These are phyloP conservation scores for Caenorhabditis sulstoni DNA, from an alignment of 2,888 invertebrate species.

Conservation along the genomic window DNA sequence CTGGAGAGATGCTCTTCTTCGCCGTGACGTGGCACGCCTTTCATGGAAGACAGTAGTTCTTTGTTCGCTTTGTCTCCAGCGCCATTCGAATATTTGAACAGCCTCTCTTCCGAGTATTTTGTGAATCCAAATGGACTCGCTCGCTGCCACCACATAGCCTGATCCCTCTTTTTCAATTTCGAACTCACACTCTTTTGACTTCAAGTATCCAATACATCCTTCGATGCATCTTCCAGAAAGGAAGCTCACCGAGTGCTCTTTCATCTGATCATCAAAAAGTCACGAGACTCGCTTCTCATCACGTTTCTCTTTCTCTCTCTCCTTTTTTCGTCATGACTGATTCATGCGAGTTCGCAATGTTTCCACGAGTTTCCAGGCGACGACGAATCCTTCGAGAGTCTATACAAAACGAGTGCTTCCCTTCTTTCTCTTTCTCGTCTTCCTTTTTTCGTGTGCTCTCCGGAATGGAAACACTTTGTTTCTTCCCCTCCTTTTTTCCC, in stretches of 20 bases:
- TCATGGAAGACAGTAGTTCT: slow-evolving; percentile 36
- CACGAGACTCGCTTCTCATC: neutral
- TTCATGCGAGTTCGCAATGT: neutral
- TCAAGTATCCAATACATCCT: slow-evolving; percentile 22
- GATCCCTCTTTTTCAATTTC: slow-evolving; percentile 17
- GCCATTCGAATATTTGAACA: slow-evolving; percentile 59
- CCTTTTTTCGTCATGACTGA: neutral
- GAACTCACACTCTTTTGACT: neutral
- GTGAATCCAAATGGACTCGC: slow-evolving; percentile 25
- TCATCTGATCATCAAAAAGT: too few species aligned
- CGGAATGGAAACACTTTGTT: slow-evolving; percentile 17
- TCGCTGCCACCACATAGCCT: slow-evolving; percentile 13
- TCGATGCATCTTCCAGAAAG: too few species aligned
- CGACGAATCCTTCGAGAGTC: neutral
- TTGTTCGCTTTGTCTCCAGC: slow-evolving; percentile 58
- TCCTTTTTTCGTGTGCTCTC: neutral
- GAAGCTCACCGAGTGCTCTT: too few species aligned
- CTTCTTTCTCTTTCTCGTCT: neutral
- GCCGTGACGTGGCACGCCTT: slow-evolving; percentile 26
- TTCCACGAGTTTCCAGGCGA: slow-evolving; percentile 8
- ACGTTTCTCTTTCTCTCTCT: neutral
- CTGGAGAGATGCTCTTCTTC: neutral
- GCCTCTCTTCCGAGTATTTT: slow-evolving; percentile 56
- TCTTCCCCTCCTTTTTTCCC: neutral
- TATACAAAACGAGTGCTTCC: slow-evolving; percentile 6